Evolutionary conservation across 2,113 vertebrate species (phyloP).

Genomic region (Hemibagrus wyckioides): DNA sequence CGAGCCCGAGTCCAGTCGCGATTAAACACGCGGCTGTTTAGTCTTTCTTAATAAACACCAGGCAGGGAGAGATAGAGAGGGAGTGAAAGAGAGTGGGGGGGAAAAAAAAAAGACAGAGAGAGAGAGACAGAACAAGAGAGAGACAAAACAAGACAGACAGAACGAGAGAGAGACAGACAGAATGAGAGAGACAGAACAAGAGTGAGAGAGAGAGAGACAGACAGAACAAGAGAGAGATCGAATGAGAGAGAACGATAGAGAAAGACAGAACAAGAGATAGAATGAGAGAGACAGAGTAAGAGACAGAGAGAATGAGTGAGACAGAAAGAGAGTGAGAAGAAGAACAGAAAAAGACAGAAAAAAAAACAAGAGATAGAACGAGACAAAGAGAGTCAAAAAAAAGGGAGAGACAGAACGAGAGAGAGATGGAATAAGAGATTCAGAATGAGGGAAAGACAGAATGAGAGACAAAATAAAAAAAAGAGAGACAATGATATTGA

Average conservation of each 20-base stretch:
- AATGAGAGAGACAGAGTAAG: background rate
- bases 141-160: background rate
- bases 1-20: background rate
- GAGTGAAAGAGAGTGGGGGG: background rate
- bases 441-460: no score
- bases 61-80: background rate
- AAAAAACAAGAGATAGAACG: background rate
- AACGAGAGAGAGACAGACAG: no score
- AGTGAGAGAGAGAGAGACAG: background rate
- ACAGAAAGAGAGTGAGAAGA: background rate
- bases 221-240: background rate
- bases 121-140: background rate
- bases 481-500: background rate
- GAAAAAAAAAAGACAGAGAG: background rate
- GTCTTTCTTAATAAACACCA: background rate
- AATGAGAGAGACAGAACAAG: background rate
- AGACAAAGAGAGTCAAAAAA: background rate
- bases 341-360: background rate
- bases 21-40: background rate
- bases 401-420: background rate
- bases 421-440: no score
- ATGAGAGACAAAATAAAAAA: background rate
- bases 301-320: background rate
- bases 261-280: background rate
- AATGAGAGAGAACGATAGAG: background rate